Evolutionary conservation across 1,140 invertebrate genomes (phyloP).

Genomic region (Heliconius himera): DNA sequence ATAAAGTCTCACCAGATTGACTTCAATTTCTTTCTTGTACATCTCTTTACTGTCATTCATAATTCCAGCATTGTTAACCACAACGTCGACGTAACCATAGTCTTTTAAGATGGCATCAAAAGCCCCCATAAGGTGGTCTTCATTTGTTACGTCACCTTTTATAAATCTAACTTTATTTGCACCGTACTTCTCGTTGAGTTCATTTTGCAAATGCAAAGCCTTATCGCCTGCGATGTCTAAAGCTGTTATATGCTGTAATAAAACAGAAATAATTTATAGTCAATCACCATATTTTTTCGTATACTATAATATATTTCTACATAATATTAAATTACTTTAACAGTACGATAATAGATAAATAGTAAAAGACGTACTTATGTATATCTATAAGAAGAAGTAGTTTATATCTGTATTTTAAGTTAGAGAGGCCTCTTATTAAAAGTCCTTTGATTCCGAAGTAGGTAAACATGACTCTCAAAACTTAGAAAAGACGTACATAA

Average conservation of each 20-base stretch:
- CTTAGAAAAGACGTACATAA: too few species aligned
- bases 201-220: conserved; percentile 32
- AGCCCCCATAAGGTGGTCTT: conserved; percentile 82
- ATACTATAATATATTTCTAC: too few species aligned
- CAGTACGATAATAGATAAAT: too few species aligned
- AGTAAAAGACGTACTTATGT: too few species aligned
- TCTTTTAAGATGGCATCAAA: conserved; percentile 81
- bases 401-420: too few species aligned
- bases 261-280: background rate
- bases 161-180: conserved; percentile 53
- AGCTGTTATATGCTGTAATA: conserved; percentile 41
- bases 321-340: too few species aligned
- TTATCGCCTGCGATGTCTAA: conserved; percentile 24
- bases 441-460: too few species aligned
- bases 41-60: conserved; percentile 49
- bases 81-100: conserved; percentile 83
- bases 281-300: too few species aligned
- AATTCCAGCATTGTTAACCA: conserved; percentile 85
- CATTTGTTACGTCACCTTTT: conserved; percentile 85
- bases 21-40: conserved; percentile 52
- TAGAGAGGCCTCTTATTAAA: too few species aligned
- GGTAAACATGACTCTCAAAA: too few species aligned
- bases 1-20: conserved; percentile 59
- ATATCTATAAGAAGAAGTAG: too few species aligned
- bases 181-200: conserved; percentile 46